Conservation (phyloP, 2,113 vertebrate genomes). For the Azemiops feae region DNA sequence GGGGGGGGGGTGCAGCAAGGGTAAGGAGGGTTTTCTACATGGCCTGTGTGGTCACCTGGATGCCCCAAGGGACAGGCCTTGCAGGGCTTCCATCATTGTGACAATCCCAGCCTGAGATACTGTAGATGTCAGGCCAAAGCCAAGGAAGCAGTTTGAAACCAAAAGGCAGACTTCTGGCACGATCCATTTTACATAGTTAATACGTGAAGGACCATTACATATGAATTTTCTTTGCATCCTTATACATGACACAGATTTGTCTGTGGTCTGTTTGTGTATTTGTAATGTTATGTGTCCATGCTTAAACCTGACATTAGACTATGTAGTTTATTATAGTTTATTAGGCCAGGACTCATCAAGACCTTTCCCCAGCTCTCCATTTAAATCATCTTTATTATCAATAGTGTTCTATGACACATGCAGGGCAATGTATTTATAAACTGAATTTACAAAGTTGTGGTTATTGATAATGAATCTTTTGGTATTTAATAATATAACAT, state of each 20-base stretch:
- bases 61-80: no score
- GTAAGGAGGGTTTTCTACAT: no score
- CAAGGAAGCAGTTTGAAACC: no score
- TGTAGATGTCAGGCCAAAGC: no score
- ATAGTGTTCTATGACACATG: neutral
- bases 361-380: neutral
- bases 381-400: neutral
- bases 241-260: neutral
- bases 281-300: neutral
- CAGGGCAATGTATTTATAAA: neutral
- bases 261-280: neutral
- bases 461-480: neutral
- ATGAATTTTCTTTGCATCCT: neutral
- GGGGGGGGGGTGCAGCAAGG: no score
- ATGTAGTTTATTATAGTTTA: neutral
- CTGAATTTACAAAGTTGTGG: neutral
- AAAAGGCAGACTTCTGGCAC: no score
- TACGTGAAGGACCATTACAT: no score
- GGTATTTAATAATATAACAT: neutral
- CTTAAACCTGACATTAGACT: neutral
- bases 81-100: no score
- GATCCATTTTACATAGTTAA: no score
- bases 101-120: no score
- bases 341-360: neutral
- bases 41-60: no score